phyloP scores from a whole-genome alignment of 1,140 invertebrate genomes.

The Pogonomyrmex californicus region DNA sequence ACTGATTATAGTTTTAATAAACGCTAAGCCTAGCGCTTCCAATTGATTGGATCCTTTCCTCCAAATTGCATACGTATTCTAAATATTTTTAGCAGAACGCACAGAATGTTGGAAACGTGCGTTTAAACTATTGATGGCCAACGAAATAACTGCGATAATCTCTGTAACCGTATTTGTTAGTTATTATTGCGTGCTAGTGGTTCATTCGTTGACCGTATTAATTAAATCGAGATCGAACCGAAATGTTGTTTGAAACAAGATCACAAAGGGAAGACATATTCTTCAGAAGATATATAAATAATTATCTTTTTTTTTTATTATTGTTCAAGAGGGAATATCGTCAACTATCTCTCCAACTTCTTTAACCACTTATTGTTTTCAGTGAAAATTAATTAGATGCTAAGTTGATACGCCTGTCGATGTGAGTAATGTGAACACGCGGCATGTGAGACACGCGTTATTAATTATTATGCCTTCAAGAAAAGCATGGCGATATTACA shows the following conservation, averaged over 20 bases:
- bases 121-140: conserved; percentile 3
- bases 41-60: conserved; percentile 29
- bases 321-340: neutral
- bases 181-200: conserved; percentile 15
- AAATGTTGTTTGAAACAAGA: neutral
- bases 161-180: conserved; percentile 16
- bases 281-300: conserved; percentile 14
- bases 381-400: neutral
- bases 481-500: neutral
- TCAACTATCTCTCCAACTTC: neutral
- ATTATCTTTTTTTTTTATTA: conserved; percentile 5
- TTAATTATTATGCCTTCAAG: neutral
- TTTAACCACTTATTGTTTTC: neutral
- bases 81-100: neutral
- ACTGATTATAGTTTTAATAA: neutral
- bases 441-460: neutral
- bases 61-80: neutral
- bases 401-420: neutral
- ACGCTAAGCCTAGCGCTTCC: neutral
- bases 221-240: conserved; percentile 3
- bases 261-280: neutral
- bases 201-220: conserved; percentile 18
- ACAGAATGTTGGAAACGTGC: neutral
- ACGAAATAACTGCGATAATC: conserved; percentile 4
- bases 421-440: neutral